Evolutionary conservation across 2,113 vertebrate genomes (phyloP).

Genomic region (Chrysochloris asiatica): DNA sequence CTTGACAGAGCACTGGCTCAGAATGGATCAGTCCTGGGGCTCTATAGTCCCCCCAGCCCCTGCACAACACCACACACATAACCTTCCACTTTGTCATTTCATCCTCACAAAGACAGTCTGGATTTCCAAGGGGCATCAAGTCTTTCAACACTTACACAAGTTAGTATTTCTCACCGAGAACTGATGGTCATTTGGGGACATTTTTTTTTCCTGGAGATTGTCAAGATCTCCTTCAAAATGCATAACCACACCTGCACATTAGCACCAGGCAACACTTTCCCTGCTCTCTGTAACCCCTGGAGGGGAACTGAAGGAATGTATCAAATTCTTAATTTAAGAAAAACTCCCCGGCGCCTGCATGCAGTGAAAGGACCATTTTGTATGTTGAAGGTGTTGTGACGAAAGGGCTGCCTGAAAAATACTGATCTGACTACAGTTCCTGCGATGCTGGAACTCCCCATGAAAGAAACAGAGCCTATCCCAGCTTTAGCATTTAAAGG

Average conservation of each 20-base stretch:
- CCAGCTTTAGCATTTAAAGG: constrained; percentile 24
- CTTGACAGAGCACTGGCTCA: not conserved
- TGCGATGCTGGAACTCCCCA: not conserved
- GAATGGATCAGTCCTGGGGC: not conserved
- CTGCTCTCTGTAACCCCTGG: constrained; percentile 67
- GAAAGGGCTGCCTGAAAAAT: not conserved
- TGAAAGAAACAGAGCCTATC: not conserved
- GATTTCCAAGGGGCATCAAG: not conserved
- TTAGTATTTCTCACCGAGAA: constrained; percentile 61
- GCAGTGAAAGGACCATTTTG: not conserved
- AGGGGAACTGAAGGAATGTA: constrained; percentile 68
- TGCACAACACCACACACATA: not conserved
- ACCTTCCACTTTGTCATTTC: not conserved
- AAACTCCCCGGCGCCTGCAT: not conserved
- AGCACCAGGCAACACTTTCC: constrained; percentile 61
- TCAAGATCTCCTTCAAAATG: constrained; percentile 72
- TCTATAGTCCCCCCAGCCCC: too few species aligned
- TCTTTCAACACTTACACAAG: not conserved
- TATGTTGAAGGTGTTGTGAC: not conserved
- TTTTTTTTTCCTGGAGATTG: constrained; percentile 56
- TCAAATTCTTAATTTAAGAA: constrained; percentile 76
- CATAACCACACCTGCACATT: constrained; percentile 64
- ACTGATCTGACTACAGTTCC: not conserved
- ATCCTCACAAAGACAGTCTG: not conserved
- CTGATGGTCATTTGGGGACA: constrained; percentile 51